Base-by-base conservation (phyloP, 2,888 invertebrate genomes). In the Philereme vetulata region DNA sequence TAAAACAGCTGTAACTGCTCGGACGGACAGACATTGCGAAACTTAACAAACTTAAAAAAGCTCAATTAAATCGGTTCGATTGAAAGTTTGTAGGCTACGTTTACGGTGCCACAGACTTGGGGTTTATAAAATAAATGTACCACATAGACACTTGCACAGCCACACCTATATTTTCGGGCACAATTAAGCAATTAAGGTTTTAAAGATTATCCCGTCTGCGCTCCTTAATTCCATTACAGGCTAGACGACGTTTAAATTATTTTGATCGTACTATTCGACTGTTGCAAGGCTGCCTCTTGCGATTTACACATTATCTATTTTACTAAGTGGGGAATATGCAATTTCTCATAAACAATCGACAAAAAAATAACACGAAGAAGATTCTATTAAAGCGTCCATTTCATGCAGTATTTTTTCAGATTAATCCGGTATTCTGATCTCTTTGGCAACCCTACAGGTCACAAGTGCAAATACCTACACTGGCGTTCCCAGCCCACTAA, bases 401-500 rank as follows among this genome's bases (percentile, higher is more conserved):
- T 21, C 21, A 21, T 21, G 21, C 2, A 21, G 21, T 1, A 21
- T 21, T 21, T 21, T 43, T 3, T n/a, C 40, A 43, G 43, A 11
- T 43, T 11, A 43, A 11, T 43, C 43, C 11, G 4, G 42, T 42
- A 34, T 35, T 34, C 43, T 44, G 43, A 51, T 43, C 51, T 35
- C 11, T 35, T 35, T 48, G 35, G 10, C 40, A 35, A 34, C 51
- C 51, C 43, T 43, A 34, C 45, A 49, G 36, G 43, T 52, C 36
- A 51, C 34, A 36, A 60, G 50, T 65, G 60, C 58, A 61, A 64
- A 56, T 47, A 48, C 40, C 44, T 35, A 53, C 44, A 33, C 46
- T 44, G 21, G 45, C 44, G 35, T 51, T 60, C 59, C 46, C 54
- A 54, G 49, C 45, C 9, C 54, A 9, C 34, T 8, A 38, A 34